These are phyloP conservation scores for Diabrotica virgifera DNA, from an alignment of 1,140 invertebrate species.

Conservation along the genomic window DNA sequence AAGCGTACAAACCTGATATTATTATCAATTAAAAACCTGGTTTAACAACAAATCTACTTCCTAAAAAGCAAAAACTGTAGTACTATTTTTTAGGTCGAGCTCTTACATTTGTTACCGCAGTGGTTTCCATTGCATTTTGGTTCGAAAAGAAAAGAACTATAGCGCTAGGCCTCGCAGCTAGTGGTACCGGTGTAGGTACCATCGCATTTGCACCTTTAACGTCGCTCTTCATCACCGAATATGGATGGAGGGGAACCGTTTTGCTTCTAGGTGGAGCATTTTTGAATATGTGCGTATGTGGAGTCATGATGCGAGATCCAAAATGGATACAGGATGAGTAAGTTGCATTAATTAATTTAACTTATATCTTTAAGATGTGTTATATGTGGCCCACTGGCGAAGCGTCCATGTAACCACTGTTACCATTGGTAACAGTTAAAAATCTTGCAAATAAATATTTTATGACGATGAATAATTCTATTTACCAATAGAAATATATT, in stretches of 20 bases:
- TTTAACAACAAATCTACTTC: no score
- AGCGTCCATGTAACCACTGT: no score
- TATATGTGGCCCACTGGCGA: no score
- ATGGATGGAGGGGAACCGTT: slow-evolving; percentile 84
- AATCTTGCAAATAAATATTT: no score
- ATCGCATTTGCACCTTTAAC: slow-evolving; percentile 83
- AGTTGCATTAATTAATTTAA: background rate
- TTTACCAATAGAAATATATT: no score
- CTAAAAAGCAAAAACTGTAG: no score
- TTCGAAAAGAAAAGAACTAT: slow-evolving; percentile 90
- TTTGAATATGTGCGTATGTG: slow-evolving; percentile 85
- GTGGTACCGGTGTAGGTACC: slow-evolving; percentile 81
- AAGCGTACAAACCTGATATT: no score
- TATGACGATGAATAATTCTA: no score
- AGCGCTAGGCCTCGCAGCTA: slow-evolving; percentile 88
- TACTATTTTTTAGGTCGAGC: slow-evolving; percentile 61
- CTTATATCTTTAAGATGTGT: no score
- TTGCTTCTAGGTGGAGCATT: slow-evolving; percentile 58
- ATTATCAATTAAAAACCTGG: no score
- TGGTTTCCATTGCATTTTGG: slow-evolving; percentile 92
- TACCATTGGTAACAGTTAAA: no score
- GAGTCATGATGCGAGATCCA: slow-evolving; percentile 81
- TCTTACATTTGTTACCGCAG: slow-evolving; percentile 84
- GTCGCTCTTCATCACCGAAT: slow-evolving; percentile 70
- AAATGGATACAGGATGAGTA: slow-evolving; percentile 63